Percentiles rank a stretch among this genome's conserved stretches.
These are phyloP conservation scores for Chrysomallon squamiferum DNA, from an alignment of 1,140 invertebrate species.

Conservation along the genomic window DNA sequence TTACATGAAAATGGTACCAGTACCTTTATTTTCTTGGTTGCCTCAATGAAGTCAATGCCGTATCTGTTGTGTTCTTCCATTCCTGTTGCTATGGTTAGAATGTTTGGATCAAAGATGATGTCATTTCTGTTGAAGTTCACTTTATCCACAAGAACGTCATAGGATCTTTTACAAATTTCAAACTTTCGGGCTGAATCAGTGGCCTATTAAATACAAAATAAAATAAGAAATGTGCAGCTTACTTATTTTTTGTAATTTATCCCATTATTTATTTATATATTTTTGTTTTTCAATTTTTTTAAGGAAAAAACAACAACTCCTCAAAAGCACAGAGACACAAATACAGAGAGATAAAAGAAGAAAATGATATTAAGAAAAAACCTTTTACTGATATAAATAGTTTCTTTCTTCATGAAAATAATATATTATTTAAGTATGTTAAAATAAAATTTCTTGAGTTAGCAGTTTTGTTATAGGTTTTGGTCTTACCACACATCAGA, in stretches of 20 bases:
- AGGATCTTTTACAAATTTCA: constrained; percentile 69
- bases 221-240: neutral
- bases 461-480: too few species aligned
- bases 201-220: constrained; percentile 55
- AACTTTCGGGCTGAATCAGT: constrained; percentile 67
- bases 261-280: neutral
- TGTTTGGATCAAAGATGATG: constrained; percentile 75
- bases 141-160: constrained; percentile 66
- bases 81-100: constrained; percentile 72
- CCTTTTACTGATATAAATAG: too few species aligned
- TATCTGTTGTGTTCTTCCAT: constrained; percentile 72
- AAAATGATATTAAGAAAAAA: too few species aligned
- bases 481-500: too few species aligned
- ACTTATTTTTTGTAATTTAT: neutral
- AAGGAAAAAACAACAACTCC: too few species aligned
- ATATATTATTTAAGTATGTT: too few species aligned
- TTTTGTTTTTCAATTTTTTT: neutral
- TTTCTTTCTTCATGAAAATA: too few species aligned
- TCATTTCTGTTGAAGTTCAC: constrained; percentile 69
- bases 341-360: too few species aligned
- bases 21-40: constrained; percentile 67
- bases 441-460: too few species aligned
- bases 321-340: too few species aligned
- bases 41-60: constrained; percentile 69
- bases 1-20: neutral